phyloP scores from a whole-genome alignment of 2,797 vertebrate genomes.

The Xerus rutilus region DNA sequence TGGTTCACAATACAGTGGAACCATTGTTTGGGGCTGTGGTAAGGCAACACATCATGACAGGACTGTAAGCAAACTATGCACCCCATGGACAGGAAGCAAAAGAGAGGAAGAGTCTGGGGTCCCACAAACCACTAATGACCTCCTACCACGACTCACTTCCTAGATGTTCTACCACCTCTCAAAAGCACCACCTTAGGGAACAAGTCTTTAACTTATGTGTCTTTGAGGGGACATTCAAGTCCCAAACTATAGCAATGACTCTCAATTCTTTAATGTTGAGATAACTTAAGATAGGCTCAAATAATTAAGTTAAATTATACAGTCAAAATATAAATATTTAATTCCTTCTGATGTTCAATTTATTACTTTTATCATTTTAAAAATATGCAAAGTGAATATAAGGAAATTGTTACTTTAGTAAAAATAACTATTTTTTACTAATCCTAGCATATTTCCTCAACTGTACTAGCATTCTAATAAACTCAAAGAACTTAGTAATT shows the following conservation, averaged over 20 bases:
- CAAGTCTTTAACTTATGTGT: not conserved
- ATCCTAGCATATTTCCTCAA: not conserved
- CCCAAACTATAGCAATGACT: not conserved
- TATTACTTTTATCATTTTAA: not conserved
- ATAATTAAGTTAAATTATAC: not conserved
- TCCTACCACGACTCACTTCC: accelerated
- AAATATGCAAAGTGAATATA: not conserved
- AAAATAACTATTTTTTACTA: not conserved
- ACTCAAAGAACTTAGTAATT: not conserved
- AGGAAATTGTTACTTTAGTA: not conserved
- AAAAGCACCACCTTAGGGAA: not conserved
- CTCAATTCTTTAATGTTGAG: not conserved
- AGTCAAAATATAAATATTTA: not conserved
- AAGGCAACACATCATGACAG: too few relatives aligned
- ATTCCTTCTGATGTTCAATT: not conserved
- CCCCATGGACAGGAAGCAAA: not conserved
- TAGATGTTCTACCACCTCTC: not conserved
- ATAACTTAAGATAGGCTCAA: not conserved
- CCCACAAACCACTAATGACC: too few relatives aligned
- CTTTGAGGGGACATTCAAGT: not conserved
- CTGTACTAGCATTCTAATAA: not conserved
- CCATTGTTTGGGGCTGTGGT: not conserved
- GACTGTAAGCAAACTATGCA: too few relatives aligned
- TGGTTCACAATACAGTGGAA: not conserved
- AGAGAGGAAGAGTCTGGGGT: not conserved